phyloP scores from a whole-genome alignment of 1,140 invertebrate species.

The Apis florea region DNA sequence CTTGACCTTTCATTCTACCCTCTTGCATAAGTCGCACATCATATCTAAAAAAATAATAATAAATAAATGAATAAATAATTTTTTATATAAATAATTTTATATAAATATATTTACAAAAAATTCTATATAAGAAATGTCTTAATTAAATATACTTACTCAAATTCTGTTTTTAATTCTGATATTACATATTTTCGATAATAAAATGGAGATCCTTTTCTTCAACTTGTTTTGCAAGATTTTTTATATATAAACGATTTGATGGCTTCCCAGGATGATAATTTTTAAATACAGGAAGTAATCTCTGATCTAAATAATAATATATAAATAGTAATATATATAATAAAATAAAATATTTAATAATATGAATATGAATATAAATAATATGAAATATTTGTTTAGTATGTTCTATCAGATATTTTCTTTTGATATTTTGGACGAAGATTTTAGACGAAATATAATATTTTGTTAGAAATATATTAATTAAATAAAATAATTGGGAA shows the following conservation, averaged over 20 bases:
- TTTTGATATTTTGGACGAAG: background rate
- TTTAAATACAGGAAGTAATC: slow-evolving; percentile 90
- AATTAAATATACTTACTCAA: slow-evolving; percentile 76
- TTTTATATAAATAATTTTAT: slow-evolving; percentile 37
- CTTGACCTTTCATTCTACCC: slow-evolving; percentile 97
- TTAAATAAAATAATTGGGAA: background rate
- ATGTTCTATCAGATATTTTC: background rate
- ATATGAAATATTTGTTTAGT: slow-evolving; percentile 2
- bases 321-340: too few relatives aligned
- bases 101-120: slow-evolving; percentile 2
- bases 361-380: too few relatives aligned
- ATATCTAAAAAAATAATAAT: slow-evolving; percentile 80
- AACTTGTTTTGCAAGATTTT: slow-evolving; percentile 93
- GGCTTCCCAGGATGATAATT: slow-evolving; percentile 92
- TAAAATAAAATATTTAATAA: too few relatives aligned
- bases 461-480: background rate
- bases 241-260: slow-evolving; percentile 93
- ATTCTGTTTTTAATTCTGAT: slow-evolving; percentile 79
- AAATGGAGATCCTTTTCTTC: slow-evolving; percentile 87
- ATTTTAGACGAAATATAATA: background rate
- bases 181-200: slow-evolving; percentile 88
- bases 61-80: slow-evolving; percentile 5
- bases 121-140: background rate
- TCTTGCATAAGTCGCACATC: slow-evolving; percentile 95
- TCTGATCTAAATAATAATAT: slow-evolving; percentile 83